These are phyloP conservation scores for Parazoanthus darwini DNA, from an alignment of 92 coral and sea anemone species.

Conservation along the genomic window DNA sequence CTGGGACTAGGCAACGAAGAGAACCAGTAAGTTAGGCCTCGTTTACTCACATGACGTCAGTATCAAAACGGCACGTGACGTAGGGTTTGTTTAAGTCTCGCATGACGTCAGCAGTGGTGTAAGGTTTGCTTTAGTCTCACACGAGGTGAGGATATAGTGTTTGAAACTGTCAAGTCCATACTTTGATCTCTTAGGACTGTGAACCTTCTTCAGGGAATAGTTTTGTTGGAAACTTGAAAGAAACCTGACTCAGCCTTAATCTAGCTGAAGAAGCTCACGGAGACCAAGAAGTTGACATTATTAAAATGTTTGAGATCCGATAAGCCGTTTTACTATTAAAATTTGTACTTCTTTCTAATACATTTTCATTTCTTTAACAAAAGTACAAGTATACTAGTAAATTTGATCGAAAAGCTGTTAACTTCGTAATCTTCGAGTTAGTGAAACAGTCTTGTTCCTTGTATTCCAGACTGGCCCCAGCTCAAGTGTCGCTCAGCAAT, in stretches of 20 bases:
- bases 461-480: slow-evolving; percentile 66
- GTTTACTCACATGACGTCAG: not conserved
- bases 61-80: too few relatives aligned
- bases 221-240: too few relatives aligned
- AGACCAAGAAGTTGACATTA: too few relatives aligned
- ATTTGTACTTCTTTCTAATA: not conserved
- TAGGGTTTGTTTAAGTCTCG: too few relatives aligned
- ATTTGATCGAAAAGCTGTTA: not conserved
- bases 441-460: not conserved
- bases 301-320: not conserved
- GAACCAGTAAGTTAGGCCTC: slow-evolving; percentile 68
- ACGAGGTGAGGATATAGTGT: too few relatives aligned
- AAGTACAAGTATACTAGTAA: not conserved
- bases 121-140: too few relatives aligned
- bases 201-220: too few relatives aligned
- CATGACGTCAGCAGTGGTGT: too few relatives aligned
- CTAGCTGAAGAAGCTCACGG: too few relatives aligned
- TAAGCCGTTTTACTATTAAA: not conserved
- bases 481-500: slow-evolving; percentile 74
- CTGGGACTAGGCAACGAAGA: slow-evolving; percentile 95
- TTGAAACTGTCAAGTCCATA: too few relatives aligned
- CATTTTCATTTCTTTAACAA: not conserved
- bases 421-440: not conserved
- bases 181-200: too few relatives aligned
- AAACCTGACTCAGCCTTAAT: too few relatives aligned